Conservation (phyloP, 2,888 invertebrate genomes). For the Kryphioiulus occultus region DNA sequence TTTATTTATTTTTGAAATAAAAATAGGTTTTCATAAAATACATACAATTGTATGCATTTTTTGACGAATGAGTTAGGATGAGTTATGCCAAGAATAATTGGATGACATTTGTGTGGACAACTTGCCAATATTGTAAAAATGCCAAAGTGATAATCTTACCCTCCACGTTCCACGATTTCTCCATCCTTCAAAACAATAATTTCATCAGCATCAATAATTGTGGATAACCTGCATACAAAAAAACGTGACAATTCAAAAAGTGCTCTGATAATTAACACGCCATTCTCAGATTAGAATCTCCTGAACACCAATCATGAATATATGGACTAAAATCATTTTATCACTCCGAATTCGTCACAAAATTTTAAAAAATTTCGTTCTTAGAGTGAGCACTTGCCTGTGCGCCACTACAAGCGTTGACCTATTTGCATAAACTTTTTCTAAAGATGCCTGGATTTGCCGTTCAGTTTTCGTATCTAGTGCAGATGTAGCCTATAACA, state of each 20-base stretch:
- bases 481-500: conserved; percentile 76
- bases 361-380: neutral
- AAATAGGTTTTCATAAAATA: too few relatives aligned
- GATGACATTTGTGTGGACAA: neutral
- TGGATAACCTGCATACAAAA: conserved; percentile 73
- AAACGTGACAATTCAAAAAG: neutral
- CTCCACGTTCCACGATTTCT: conserved; percentile 88
- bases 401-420: conserved; percentile 96
- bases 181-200: conserved; percentile 93
- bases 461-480: conserved; percentile 95
- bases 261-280: neutral
- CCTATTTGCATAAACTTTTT: conserved; percentile 79
- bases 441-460: conserved; percentile 81
- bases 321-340: neutral
- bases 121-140: neutral
- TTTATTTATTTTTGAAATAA: neutral
- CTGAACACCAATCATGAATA: neutral
- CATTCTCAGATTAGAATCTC: too few relatives aligned
- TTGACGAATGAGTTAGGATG: too few relatives aligned
- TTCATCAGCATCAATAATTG: conserved; percentile 92
- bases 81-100: neutral
- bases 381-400: conserved; percentile 60
- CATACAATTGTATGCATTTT: too few relatives aligned
- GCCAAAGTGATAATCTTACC: conserved; percentile 65
- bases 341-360: neutral